Evolutionary conservation across 2,797 vertebrate genomes (phyloP), one percentile per base, ranked within the genome.

Genomic region (Psittacula derbiana): DNA sequence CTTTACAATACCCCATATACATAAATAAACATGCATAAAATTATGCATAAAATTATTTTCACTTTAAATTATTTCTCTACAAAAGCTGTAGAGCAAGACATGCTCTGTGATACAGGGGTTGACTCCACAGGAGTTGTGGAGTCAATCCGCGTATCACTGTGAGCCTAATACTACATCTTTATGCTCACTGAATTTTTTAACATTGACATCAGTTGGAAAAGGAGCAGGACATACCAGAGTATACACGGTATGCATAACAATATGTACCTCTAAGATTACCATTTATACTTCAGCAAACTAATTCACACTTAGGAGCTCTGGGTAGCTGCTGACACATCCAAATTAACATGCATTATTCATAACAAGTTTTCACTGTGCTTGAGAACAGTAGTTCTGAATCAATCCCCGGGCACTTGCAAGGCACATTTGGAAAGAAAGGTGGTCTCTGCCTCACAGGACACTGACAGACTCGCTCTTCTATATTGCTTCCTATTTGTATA

Each of bases 111-210:
- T 36, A 36, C 36, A 36, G 36, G 36, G 36, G 36, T 36, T 36
- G 36, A 36, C 36, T 36, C 36, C 36, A 36, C 36, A 36, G 36
- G 36, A 36, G 36, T 36, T 36, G 36, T 36, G 36, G 36, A 36
- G 36, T 36, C 36, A 36, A 36, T 36, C 36, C 36, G 36, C 36
- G 8, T 36, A 36, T 36, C 36, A 36, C 36, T 36, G 36, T 80
- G 55, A 67, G 31, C 64, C 43, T 93, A 43, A 60, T 55, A 67
- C 30, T 43, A 75, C 36, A 62, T 69, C 61, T 69, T 90, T 73
- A 90, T 60, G 40, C n/a, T 90, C 62, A 92, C 70, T 92, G 58
- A 67, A 65, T 73, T 90, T 92, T 89, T 93, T 88, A 79, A 41
- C 46, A 46, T 43, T 90, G 33, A n/a, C 40, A 90, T 72, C 31